A percentile compares a stretch with the other conserved stretches of the same genome.
phyloP scores from a whole-genome alignment of 2,113 vertebrate species.

The Chloroceryle aenea region DNA sequence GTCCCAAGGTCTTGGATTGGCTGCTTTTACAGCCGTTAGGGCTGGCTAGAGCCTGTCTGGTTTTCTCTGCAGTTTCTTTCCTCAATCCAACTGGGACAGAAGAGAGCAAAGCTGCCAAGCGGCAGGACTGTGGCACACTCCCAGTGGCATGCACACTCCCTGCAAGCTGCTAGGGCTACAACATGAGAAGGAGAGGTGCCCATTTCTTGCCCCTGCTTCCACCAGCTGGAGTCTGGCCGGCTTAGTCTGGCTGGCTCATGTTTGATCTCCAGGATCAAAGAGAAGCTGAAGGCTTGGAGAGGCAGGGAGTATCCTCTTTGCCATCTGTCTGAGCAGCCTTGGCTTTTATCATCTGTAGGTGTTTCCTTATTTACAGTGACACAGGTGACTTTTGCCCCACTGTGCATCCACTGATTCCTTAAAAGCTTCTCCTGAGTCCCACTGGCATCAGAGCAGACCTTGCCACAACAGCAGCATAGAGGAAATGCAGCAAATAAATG shows the following conservation, averaged over 20 bases:
- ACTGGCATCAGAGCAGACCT: not conserved
- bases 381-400: fast-evolving
- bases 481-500: not conserved
- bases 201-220: not conserved
- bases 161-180: fast-evolving
- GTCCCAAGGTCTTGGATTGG: not conserved
- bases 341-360: not conserved
- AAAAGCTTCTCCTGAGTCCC: not conserved
- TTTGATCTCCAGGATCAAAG: slow-evolving; percentile 10
- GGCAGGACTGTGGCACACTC: not conserved
- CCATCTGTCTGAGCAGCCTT: not conserved
- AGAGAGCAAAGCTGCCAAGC: not conserved
- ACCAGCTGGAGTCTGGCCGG: not conserved
- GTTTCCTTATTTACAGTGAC: fast-evolving
- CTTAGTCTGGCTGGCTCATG: not conserved
- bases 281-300: not conserved
- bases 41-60: not conserved
- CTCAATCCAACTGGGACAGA: not conserved
- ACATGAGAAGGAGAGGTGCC: not conserved
- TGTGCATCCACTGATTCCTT: not conserved
- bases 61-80: not conserved
- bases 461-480: not conserved
- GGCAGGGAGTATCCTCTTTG: not conserved
- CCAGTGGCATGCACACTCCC: fast-evolving
- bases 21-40: not conserved